These are phyloP conservation scores for Euura saliciscinereae DNA, from an alignment of 1,140 invertebrate genomes.

Conservation along the genomic window DNA sequence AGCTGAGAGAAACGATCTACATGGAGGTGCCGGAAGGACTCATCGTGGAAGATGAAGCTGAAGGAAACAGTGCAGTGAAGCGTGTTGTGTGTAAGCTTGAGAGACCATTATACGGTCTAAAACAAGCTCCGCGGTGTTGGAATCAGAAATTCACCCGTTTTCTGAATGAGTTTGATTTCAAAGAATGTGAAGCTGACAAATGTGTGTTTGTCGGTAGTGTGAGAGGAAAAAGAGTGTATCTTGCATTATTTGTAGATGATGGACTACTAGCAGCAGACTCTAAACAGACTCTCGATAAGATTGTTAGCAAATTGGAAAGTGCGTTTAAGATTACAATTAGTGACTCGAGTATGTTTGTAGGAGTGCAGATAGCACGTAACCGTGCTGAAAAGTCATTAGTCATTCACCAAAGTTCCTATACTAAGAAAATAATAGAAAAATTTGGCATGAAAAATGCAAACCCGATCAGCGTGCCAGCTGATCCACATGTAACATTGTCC, in stretches of 20 bases:
- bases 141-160: conserved; percentile 31
- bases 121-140: conserved; percentile 50
- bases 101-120: conserved; percentile 42
- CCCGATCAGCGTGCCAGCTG: neutral
- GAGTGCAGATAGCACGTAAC: conserved; percentile 3
- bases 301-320: neutral
- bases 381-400: neutral
- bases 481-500: conserved; percentile 1
- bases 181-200: conserved; percentile 18
- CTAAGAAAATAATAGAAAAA: conserved; percentile 9
- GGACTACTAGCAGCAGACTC: conserved; percentile 7
- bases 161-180: conserved; percentile 10
- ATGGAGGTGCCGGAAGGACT: conserved; percentile 26
- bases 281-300: conserved; percentile 7
- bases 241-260: conserved; percentile 22
- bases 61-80: neutral
- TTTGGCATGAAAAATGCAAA: conserved; percentile 9
- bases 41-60: neutral
- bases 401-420: conserved; percentile 10
- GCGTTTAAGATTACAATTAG: conserved; percentile 7
- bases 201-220: conserved; percentile 3
- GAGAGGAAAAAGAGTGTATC: neutral
- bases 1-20: conserved; percentile 37
- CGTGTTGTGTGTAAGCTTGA: neutral
- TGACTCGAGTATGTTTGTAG: neutral